phyloP scores from a whole-genome alignment of 30 jellyfish, hydroid and myxozoan genomes.

The Clytia hemisphaerica region DNA sequence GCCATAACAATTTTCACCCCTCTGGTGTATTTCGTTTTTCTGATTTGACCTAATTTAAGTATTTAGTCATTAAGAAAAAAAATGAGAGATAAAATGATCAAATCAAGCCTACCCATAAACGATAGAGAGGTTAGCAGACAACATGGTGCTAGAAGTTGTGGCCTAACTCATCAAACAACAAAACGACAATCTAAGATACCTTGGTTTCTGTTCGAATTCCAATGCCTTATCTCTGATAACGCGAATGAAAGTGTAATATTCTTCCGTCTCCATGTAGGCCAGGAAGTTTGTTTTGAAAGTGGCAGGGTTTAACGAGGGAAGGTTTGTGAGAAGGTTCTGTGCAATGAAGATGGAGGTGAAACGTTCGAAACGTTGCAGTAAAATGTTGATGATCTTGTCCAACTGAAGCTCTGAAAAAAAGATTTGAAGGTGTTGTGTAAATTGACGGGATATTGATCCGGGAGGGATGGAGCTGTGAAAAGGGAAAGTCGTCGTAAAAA shows the following conservation, averaged over 20 bases:
- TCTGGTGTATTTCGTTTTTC: too few relatives aligned
- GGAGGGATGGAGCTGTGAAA: too few relatives aligned
- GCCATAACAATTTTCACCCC: too few relatives aligned
- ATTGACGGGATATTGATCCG: too few relatives aligned
- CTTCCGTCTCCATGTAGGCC: constrained; percentile 38
- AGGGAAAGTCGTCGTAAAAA: too few relatives aligned
- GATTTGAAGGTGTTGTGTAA: too few relatives aligned
- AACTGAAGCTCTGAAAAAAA: too few relatives aligned
- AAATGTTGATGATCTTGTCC: too few relatives aligned
- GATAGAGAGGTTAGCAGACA: background rate
- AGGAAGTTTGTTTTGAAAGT: constrained; percentile 48
- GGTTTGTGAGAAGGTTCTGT: constrained; percentile 31
- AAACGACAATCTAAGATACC: constrained; percentile 20
- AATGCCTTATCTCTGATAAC: constrained; percentile 30
- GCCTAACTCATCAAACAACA: background rate
- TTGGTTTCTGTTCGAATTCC: constrained; percentile 26
- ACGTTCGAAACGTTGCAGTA: constrained; percentile 53
- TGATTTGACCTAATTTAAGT: too few relatives aligned
- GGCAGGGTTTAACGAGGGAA: constrained; percentile 53
- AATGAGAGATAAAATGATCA: too few relatives aligned
- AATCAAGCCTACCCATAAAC: constrained; percentile 21
- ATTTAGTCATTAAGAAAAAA: too few relatives aligned
- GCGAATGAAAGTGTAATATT: constrained; percentile 32
- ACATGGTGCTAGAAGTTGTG: background rate
- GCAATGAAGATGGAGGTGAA: constrained; percentile 27